Conservation (phyloP, 2,797 vertebrate species). For the Salarias fasciatus region DNA sequence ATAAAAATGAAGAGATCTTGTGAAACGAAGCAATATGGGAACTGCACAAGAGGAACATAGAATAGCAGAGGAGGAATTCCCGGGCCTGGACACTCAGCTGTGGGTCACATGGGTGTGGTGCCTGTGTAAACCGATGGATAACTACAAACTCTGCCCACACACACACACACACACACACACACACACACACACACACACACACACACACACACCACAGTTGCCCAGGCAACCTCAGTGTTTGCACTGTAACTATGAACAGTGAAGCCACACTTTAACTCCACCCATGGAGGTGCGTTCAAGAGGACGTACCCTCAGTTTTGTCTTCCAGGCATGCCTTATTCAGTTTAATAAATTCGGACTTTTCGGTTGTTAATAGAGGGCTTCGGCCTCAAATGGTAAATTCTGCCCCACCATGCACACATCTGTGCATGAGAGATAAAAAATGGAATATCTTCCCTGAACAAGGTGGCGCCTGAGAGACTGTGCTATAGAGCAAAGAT, state of each 20-base stretch:
- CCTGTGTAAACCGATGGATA: constrained; percentile 43
- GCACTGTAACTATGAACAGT: constrained; percentile 59
- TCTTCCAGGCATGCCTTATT: constrained; percentile 34
- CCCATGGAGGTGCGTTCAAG: constrained; percentile 39
- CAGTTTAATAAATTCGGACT: too few species aligned
- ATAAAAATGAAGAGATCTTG: background rate
- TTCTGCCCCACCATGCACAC: too few species aligned
- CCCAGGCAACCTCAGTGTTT: constrained; percentile 74
- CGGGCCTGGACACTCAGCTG: constrained; percentile 10
- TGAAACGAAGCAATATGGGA: background rate
- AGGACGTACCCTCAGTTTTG: constrained; percentile 23
- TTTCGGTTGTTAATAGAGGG: too few species aligned
- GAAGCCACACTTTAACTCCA: constrained; percentile 30
- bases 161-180: constrained; percentile 1
- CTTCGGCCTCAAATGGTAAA: too few species aligned
- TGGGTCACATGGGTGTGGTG: constrained; percentile 60
- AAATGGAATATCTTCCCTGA: background rate
- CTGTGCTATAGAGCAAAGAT: background rate
- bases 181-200: constrained; percentile 5
- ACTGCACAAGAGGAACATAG: background rate
- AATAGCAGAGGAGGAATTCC: constrained; percentile 36
- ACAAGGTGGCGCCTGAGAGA: constrained; percentile 3
- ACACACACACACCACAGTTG: constrained; percentile 30
- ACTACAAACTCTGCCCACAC: constrained; percentile 6
- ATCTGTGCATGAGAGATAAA: too few species aligned